These are phyloP conservation scores for Nycticryphes semicollaris DNA, from an alignment of 2,113 vertebrate genomes.

Conservation along the genomic window DNA sequence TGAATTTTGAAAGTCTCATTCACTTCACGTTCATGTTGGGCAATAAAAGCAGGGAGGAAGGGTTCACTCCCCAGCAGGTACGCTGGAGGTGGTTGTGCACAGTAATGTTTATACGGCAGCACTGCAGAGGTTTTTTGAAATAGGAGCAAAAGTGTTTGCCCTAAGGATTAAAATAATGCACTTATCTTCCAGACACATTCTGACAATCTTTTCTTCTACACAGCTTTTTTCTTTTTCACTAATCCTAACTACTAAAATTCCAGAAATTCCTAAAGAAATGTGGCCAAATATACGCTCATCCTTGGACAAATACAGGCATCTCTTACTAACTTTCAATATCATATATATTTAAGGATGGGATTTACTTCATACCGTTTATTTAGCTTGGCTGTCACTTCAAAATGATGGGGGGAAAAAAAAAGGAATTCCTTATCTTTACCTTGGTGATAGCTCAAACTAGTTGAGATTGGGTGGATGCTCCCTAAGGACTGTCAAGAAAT, in stretches of 20 bases:
- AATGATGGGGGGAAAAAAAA: accelerated
- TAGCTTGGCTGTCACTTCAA: background rate
- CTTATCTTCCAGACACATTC: background rate
- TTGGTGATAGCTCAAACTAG: background rate
- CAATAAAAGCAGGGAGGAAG: background rate
- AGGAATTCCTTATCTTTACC: background rate
- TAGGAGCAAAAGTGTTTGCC: background rate
- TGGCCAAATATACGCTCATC: background rate
- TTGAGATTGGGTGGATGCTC: background rate
- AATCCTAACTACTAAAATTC: background rate
- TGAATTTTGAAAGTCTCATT: background rate
- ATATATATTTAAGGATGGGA: background rate
- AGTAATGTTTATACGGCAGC: background rate
- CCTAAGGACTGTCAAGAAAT: background rate
- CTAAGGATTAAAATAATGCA: background rate
- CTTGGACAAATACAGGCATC: background rate
- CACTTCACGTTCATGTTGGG: accelerated
- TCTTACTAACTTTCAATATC: background rate
- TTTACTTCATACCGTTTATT: background rate
- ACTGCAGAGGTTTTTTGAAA: background rate
- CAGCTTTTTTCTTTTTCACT: background rate
- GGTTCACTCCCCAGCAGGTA: background rate
- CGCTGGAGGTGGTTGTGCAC: background rate
- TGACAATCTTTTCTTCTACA: background rate
- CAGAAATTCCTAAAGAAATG: background rate